A percentile compares a stretch with the other conserved stretches of the same genome.
phyloP scores from a whole-genome alignment of 2,797 vertebrate genomes.

The Lagocephalus sceleratus region DNA sequence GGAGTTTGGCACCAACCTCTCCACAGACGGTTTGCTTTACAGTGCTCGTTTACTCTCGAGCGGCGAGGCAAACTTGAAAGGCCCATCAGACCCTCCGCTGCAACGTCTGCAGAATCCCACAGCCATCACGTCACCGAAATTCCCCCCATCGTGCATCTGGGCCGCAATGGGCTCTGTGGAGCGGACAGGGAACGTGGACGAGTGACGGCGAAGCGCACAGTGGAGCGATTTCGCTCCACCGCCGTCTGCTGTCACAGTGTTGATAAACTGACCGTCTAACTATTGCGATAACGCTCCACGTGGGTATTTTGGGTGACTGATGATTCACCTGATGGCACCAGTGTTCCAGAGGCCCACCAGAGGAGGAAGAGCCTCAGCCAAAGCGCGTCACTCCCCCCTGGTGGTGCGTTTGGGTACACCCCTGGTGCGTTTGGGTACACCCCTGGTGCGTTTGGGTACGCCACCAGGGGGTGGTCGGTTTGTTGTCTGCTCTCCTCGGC shows the following conservation, averaged over 20 bases:
- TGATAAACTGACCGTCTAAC: neutral
- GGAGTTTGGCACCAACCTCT: constrained; percentile 30
- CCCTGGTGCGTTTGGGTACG: no score
- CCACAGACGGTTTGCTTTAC: constrained; percentile 15
- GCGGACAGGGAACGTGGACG: neutral
- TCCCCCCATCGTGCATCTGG: constrained; percentile 38
- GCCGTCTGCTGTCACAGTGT: neutral
- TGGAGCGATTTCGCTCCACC: no score
- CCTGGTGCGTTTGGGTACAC: no score
- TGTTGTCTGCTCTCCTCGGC: no score
- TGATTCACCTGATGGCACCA: neutral
- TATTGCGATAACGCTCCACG: neutral
- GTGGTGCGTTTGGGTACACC: no score
- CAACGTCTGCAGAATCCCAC: constrained; percentile 20
- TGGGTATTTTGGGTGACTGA: neutral
- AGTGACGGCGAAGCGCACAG: no score
- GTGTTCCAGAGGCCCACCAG: no score
- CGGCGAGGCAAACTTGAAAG: constrained; percentile 19
- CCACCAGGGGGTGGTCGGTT: no score
- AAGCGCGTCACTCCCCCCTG: no score
- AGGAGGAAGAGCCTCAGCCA: no score
- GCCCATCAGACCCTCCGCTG: neutral
- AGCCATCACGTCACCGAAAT: neutral
- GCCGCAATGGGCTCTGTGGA: neutral
- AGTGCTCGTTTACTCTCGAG: constrained; percentile 11